Conservation (phyloP, 2,888 invertebrate species). For the Eurytoma californica region DNA sequence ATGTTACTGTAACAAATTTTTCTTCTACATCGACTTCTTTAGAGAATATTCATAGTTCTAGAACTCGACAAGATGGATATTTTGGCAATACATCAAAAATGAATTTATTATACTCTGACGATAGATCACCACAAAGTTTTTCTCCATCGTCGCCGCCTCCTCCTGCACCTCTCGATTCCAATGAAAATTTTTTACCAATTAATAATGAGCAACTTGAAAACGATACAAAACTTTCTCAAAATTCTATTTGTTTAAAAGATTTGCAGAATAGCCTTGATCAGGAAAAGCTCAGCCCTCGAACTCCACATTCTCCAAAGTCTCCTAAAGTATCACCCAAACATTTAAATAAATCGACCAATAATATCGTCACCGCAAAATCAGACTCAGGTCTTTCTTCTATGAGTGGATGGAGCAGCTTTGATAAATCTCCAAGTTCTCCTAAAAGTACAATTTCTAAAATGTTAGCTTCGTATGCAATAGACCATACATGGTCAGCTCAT, state of each 20-base stretch:
- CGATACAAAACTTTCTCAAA: conserved; percentile 65
- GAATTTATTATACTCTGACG: conserved; percentile 77
- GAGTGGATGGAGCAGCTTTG: conserved; percentile 90
- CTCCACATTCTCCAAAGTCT: conserved; percentile 82
- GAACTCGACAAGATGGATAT: conserved; percentile 81
- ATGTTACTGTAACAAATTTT: conserved; percentile 77
- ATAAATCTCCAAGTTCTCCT: conserved; percentile 90
- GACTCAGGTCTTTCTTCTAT: conserved; percentile 91
- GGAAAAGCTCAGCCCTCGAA: conserved; percentile 80
- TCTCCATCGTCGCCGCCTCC: conserved; percentile 86
- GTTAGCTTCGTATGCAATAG: conserved; percentile 69
- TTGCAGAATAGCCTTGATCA: conserved; percentile 74
- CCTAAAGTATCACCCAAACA: conserved; percentile 85
- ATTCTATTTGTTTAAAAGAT: conserved; percentile 74
- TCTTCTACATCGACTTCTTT: conserved; percentile 80
- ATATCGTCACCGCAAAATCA: conserved; percentile 86
- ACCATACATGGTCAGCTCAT: conserved; percentile 64
- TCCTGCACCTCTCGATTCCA: conserved; percentile 85
- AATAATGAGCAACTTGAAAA: conserved; percentile 65
- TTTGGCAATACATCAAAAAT: conserved; percentile 76
- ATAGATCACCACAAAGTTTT: conserved; percentile 70
- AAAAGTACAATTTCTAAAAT: conserved; percentile 78
- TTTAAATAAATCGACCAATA: conserved; percentile 78
- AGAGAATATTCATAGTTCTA: conserved; percentile 68
- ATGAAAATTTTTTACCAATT: conserved; percentile 75